Evolutionary conservation across 2,888 invertebrate species (phyloP).

Genomic region (Gastrophysa polygoni): DNA sequence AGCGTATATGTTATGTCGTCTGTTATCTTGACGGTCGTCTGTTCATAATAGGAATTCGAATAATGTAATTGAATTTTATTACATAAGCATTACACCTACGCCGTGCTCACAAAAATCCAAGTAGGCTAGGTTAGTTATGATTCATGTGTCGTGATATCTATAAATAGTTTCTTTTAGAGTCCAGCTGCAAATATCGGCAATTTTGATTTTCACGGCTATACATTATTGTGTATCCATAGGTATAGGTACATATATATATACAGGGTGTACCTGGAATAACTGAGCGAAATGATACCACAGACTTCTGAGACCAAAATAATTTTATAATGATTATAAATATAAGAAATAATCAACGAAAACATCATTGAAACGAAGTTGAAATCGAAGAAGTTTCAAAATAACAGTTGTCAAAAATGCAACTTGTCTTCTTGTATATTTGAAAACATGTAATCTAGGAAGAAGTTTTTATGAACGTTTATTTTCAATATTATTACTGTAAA

Average conservation of each 20-base stretch:
- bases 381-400: too few species aligned
- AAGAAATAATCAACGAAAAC: too few species aligned
- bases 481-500: too few species aligned
- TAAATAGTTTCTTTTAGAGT: neutral
- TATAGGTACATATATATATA: neutral
- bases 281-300: too few species aligned
- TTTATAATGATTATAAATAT: too few species aligned
- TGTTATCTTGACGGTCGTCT: neutral
- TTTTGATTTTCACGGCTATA: neutral
- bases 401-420: too few species aligned
- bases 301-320: too few species aligned
- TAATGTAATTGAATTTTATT: slow-evolving; percentile 6
- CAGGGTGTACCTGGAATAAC: too few species aligned
- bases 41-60: slow-evolving; percentile 2
- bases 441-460: too few species aligned
- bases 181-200: neutral
- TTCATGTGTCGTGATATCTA: neutral
- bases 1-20: neutral
- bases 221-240: neutral
- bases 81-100: neutral
- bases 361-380: too few species aligned
- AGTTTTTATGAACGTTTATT: too few species aligned
- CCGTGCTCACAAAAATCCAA: neutral
- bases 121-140: slow-evolving; percentile 13
- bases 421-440: too few species aligned